Base-by-base conservation (phyloP, 2,888 invertebrate species). In the Ariolimax columbianus region DNA sequence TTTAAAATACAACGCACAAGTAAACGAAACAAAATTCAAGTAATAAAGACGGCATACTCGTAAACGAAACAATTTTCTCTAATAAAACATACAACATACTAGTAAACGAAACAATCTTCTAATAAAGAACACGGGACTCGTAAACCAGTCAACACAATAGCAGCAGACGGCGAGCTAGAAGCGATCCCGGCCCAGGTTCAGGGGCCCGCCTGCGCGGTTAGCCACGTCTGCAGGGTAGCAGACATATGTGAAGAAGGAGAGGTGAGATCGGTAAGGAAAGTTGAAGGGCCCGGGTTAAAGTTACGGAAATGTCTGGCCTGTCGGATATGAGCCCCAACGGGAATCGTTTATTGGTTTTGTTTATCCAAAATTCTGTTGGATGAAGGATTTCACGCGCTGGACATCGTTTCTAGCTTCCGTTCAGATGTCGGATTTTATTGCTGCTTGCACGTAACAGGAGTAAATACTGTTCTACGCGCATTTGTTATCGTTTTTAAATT, bases 121-220 rank as follows among this genome's bases (percentile, higher is more conserved):
- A 26, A 40, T 47, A 30, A n/a, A 75, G 47, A 75, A 75, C 30
- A n/a, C 30, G 6, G 14, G n/a, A 47, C 73, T 30, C 73, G 30
- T 47, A 75, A 75, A 75, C 73, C 30, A 47, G 73, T 75, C 73
- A n/a, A n/a, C 47, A 47, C 26, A 43, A 47, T n/a, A n/a, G n/a
- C 47, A 30, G 43, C 47, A 17, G 73, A 55, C 72, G 23, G 66
- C 66, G 66, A 17, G 51, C 51, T 51, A 11, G 30, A n/a, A 30
- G 66, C 33, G 66, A 7, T 66, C 73, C 26, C 55, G 47, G 7
- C 47, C 19, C 55, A 19, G 23, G 30, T 43, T 75, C 14, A 75
- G 30, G 73, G 73, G 73, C 30, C 73, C 19, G 73, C 2, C 30
- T 30, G 73, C 30, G 47, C 47, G 30, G 73, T 4, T n/a, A n/a